Conservation (phyloP, 2,113 vertebrate species). For the Bujurquina vittata region DNA sequence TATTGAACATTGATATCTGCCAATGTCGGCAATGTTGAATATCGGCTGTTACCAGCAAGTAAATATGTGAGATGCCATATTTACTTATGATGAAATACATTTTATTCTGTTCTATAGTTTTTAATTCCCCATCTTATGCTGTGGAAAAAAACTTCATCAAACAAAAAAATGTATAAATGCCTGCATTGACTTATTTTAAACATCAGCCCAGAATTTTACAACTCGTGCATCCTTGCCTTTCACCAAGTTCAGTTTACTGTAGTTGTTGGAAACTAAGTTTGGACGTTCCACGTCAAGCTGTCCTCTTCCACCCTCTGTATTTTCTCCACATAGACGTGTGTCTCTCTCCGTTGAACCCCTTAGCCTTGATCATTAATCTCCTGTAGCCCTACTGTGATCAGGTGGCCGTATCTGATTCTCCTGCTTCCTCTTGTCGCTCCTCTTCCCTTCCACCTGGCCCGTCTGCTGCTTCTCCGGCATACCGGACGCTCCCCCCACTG, state of each 20-base stretch:
- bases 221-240: neutral
- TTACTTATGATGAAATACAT: neutral
- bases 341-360: neutral
- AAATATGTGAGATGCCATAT: neutral
- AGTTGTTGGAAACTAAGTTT: neutral
- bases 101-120: neutral
- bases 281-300: neutral
- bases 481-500: conserved; percentile 50
- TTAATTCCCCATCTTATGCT: neutral
- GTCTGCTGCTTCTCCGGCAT: conserved; percentile 15
- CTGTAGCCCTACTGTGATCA: conserved; percentile 41
- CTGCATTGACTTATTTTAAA: neutral
- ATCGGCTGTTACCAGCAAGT: neutral
- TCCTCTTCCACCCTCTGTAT: neutral
- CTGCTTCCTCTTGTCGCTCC: conserved; percentile 39
- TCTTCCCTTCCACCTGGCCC: neutral
- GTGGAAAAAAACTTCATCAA: too few relatives aligned
- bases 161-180: too few relatives aligned
- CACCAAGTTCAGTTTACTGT: neutral
- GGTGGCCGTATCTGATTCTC: conserved; percentile 54
- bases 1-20: neutral
- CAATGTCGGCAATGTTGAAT: neutral
- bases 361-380: conserved; percentile 31
- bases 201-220: too few relatives aligned
- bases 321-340: neutral